Conservation (phyloP, 2,797 vertebrate species). For the Enteromius mattozi region DNA sequence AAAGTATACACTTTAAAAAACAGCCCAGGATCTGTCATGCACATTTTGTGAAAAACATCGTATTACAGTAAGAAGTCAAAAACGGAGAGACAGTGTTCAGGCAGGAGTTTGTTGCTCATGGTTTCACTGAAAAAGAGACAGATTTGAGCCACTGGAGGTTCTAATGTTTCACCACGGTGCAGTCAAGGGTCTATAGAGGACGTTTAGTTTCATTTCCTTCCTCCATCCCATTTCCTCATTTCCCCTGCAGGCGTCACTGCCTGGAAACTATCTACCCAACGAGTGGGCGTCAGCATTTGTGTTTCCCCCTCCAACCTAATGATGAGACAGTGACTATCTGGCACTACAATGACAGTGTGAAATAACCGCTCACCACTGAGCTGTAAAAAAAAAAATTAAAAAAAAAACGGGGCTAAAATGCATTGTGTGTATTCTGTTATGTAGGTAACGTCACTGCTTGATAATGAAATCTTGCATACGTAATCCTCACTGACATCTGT, state of each 20-base stretch:
- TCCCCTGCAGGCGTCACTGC: slow-evolving; percentile 65
- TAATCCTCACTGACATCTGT: not conserved
- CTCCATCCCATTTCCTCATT: slow-evolving; percentile 80
- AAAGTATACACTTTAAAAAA: not conserved
- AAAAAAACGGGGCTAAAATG: no score
- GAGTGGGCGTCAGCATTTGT: slow-evolving; percentile 21
- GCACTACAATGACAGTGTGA: slow-evolving; percentile 24
- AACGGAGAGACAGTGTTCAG: not conserved
- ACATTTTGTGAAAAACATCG: slow-evolving; percentile 4
- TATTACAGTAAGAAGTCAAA: not conserved
- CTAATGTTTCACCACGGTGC: slow-evolving; percentile 31
- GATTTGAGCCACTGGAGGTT: not conserved
- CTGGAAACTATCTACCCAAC: slow-evolving; percentile 43
- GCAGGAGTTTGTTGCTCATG: not conserved
- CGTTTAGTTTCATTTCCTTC: slow-evolving; percentile 80
- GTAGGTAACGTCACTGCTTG: not conserved
- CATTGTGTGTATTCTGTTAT: not conserved
- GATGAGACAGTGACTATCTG: slow-evolving; percentile 2
- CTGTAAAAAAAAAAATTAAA: no score
- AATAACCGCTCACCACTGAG: not conserved
- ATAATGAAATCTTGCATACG: not conserved
- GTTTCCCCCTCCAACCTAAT: slow-evolving; percentile 34
- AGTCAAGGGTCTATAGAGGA: slow-evolving; percentile 55
- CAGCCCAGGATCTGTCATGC: not conserved
- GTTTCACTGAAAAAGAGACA: not conserved